Evolutionary conservation across 1,140 invertebrate species (phyloP).

Genomic region (Zaprionus davidi): DNA sequence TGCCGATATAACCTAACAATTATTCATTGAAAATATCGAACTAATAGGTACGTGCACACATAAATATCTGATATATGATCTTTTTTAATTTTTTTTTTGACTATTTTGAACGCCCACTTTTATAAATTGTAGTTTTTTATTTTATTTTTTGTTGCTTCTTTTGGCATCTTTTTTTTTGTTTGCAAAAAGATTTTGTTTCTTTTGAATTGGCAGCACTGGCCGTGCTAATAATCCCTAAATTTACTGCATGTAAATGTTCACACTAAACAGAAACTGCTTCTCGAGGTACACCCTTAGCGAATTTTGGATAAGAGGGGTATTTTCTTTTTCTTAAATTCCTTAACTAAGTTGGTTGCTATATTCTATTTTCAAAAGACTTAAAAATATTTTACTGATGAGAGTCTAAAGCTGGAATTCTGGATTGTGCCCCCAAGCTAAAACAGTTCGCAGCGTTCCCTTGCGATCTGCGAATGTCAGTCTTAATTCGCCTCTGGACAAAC

Average conservation of each 20-base stretch:
- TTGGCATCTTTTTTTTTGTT: no score
- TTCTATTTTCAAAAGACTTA: not conserved
- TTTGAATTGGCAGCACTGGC: no score
- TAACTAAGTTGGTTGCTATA: not conserved
- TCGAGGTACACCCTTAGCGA: not conserved
- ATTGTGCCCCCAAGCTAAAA: not conserved
- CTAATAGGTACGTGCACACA: no score
- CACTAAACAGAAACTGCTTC: not conserved
- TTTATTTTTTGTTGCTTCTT: no score
- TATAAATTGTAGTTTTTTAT: no score
- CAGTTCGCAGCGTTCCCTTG: not conserved
- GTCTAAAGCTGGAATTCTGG: not conserved
- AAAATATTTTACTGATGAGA: not conserved
- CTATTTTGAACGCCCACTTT: no score
- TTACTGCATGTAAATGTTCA: not conserved
- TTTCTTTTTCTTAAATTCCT: not conserved
- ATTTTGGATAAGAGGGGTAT: not conserved
- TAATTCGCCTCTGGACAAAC: constrained; percentile 39
- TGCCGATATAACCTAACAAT: no score
- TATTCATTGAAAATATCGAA: no score
- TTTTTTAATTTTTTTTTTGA: no score
- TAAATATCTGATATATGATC: no score
- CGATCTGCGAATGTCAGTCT: constrained; percentile 42
- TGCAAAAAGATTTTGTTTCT: no score
- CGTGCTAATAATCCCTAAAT: not conserved